phyloP scores from a whole-genome alignment of 2,113 vertebrate genomes.

The Menura novaehollandiae region DNA sequence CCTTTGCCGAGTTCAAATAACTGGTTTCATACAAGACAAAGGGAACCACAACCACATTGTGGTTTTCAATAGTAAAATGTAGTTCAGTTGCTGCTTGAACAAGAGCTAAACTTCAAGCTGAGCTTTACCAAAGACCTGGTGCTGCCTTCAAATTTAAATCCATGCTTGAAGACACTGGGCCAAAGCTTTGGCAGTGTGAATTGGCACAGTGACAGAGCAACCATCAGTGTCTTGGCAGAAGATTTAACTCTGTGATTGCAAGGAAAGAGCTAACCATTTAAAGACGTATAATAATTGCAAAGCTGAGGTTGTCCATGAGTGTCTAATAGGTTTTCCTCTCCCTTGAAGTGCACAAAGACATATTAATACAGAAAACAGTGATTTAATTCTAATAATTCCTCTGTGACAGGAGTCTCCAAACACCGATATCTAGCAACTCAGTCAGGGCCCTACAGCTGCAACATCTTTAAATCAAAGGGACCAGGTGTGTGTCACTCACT shows the following conservation, averaged over 20 bases:
- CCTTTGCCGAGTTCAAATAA: neutral
- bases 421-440: neutral
- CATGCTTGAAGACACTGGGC: neutral
- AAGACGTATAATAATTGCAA: neutral
- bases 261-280: neutral
- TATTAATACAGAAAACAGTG: neutral
- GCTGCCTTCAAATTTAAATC: neutral
- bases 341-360: neutral
- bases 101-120: neutral
- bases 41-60: neutral
- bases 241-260: neutral
- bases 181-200: neutral
- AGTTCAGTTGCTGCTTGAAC: neutral
- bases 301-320: neutral
- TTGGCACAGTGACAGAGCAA: neutral
- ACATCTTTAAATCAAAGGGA: neutral
- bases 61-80: neutral
- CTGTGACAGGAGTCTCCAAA: neutral
- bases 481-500: neutral
- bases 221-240: neutral
- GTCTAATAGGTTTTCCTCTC: neutral
- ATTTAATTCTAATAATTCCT: neutral
- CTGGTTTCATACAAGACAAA: conserved; percentile 6
- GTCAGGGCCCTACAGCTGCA: neutral
- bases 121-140: neutral